A percentile compares a stretch with the other conserved stretches of the same genome.
phyloP scores from a whole-genome alignment of 1,140 invertebrate species.

The Periplaneta americana region DNA sequence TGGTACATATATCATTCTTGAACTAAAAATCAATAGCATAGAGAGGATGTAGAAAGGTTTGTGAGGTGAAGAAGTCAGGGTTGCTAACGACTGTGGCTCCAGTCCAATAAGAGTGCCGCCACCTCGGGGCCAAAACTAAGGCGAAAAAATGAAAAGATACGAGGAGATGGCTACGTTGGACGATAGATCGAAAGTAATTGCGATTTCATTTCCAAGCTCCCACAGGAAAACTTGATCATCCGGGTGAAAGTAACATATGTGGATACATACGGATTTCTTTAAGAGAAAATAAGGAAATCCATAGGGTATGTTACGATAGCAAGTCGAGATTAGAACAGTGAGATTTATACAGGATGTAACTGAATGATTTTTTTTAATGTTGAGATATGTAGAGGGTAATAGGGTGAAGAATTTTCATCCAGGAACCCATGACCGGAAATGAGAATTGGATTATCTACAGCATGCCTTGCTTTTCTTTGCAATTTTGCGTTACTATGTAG shows the following conservation, averaged over 20 bases:
- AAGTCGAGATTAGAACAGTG: no score
- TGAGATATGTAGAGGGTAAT: no score
- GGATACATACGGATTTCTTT: no score
- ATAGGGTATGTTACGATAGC: no score
- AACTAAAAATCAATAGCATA: neutral
- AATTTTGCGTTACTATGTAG: no score
- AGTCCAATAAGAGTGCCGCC: neutral
- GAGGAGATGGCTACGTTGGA: neutral
- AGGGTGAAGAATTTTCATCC: no score
- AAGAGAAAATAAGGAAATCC: no score
- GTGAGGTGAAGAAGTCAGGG: neutral
- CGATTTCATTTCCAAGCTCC: neutral
- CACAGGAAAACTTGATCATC: neutral
- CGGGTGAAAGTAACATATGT: neutral
- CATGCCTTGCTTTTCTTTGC: no score
- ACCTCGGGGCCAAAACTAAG: neutral
- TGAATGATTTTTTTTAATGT: no score
- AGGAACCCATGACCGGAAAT: no score
- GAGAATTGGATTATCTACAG: no score
- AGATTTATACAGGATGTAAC: no score
- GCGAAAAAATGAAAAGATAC: neutral
- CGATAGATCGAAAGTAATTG: neutral
- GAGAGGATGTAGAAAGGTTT: neutral
- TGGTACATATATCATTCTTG: neutral
- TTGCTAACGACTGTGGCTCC: neutral